phyloP scores from a whole-genome alignment of 92 coral and sea anemone genomes.

The Actinernus sp. region DNA sequence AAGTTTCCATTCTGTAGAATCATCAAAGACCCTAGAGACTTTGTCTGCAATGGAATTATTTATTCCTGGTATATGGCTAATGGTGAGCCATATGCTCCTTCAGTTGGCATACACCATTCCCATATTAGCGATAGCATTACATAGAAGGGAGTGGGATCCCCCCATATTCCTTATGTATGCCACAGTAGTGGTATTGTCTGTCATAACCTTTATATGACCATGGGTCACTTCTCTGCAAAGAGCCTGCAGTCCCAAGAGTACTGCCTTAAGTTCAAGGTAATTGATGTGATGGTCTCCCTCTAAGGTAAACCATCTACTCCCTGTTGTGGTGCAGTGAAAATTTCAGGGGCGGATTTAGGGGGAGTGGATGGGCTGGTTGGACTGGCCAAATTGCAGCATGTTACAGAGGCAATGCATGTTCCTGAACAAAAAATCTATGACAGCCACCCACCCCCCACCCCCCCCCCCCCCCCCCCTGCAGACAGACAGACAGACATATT shows the following conservation, averaged over 20 bases:
- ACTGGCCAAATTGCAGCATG: too few relatives aligned
- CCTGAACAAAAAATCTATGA: too few relatives aligned
- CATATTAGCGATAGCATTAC: constrained; percentile 13
- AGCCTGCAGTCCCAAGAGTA: constrained; percentile 9
- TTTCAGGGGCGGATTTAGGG: too few relatives aligned
- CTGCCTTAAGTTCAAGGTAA: constrained; percentile 29
- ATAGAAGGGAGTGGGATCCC: constrained; percentile 37
- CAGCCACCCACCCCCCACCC: too few relatives aligned
- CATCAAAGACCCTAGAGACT: constrained; percentile 45
- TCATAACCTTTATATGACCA: constrained; percentile 5
- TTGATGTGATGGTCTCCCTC: constrained; percentile 34
- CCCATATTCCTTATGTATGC: constrained; percentile 53
- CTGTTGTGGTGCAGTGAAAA: constrained; percentile 26
- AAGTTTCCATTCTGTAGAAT: constrained; percentile 48
- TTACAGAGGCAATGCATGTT: too few relatives aligned
- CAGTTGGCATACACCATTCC: constrained; percentile 51
- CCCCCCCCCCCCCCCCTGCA: too few relatives aligned
- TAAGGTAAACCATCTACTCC: constrained; percentile 40
- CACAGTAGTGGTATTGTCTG: constrained; percentile 36
- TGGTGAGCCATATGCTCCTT: constrained; percentile 32
- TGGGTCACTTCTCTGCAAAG: constrained; percentile 3
- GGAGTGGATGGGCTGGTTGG: too few relatives aligned
- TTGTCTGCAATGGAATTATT: constrained; percentile 40
- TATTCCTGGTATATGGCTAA: constrained; percentile 42
- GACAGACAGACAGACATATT: too few relatives aligned